Evolutionary conservation across 1,140 invertebrate species (phyloP).

Genomic region (Cheumatopsyche charites): DNA sequence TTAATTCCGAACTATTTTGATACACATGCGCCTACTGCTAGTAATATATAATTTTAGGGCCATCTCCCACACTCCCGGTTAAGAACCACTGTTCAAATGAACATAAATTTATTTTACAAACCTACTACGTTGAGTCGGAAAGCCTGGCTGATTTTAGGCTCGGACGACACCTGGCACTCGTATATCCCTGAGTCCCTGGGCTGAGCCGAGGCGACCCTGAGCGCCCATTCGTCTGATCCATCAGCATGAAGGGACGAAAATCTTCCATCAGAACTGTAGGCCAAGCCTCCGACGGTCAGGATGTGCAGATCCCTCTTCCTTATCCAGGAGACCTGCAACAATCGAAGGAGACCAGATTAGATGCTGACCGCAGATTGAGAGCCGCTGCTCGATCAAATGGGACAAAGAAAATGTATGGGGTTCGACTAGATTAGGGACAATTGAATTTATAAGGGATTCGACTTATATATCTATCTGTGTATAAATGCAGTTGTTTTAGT

Average conservation of each 20-base stretch:
- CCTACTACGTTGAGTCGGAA: conserved; percentile 82
- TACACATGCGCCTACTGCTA: no score
- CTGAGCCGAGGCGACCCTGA: conserved; percentile 81
- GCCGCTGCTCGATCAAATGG: no score
- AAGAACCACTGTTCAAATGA: no score
- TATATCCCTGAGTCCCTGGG: conserved; percentile 76
- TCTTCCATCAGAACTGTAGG: conserved; percentile 77
- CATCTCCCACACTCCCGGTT: no score
- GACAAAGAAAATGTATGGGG: no score
- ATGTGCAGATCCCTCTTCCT: conserved; percentile 76
- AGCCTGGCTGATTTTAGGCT: conserved; percentile 82
- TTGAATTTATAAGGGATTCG: no score
- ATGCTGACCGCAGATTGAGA: no score
- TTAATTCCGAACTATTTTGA: no score
- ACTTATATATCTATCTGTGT: no score
- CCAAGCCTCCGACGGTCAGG: conserved; percentile 73
- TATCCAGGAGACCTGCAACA: conserved; percentile 75
- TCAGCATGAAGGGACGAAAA: conserved; percentile 82
- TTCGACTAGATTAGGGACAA: no score
- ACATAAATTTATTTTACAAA: conserved; percentile 65
- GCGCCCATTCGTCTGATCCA: conserved; percentile 86
- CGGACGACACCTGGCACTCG: conserved; percentile 87
- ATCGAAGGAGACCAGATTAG: not conserved
- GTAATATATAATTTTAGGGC: no score
- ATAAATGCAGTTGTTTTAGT: no score